phyloP scores from a whole-genome alignment of 2,797 vertebrate genomes.

The Poeciliopsis paucimaculata region DNA sequence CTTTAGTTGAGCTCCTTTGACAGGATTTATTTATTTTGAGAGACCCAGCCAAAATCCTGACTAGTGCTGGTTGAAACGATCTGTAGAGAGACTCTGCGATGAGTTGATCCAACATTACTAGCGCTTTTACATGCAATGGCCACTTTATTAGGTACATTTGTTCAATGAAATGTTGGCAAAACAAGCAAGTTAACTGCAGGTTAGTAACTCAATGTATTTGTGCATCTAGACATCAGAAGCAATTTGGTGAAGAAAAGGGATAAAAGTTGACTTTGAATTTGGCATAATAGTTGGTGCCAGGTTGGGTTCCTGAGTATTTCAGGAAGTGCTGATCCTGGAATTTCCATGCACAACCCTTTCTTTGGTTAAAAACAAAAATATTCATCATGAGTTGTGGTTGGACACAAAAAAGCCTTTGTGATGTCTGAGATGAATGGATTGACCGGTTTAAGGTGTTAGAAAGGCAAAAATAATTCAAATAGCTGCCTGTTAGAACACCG shows the following conservation, averaged over 20 bases:
- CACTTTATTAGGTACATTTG: neutral
- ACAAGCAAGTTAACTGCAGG: neutral
- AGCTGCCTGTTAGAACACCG: no score
- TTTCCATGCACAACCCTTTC: neutral
- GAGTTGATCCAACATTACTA: neutral
- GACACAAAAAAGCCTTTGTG: neutral
- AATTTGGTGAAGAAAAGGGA: neutral
- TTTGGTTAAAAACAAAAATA: neutral
- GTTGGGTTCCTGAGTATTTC: neutral
- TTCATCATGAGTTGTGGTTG: neutral
- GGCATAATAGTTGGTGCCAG: neutral
- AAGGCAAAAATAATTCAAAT: neutral
- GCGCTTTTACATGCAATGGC: neutral
- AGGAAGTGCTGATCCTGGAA: neutral
- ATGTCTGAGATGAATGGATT: neutral
- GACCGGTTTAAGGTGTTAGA: neutral
- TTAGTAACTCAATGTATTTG: neutral
- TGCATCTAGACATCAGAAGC: neutral
- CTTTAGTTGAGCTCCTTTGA: neutral
- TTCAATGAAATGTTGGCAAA: neutral
- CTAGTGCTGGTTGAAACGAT: no score
- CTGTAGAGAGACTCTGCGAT: neutral
- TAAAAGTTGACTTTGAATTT: neutral
- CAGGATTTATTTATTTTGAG: no score
- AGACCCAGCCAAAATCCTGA: no score